Conservation (phyloP, 2,888 invertebrate genomes). For the Metalampra italica region DNA sequence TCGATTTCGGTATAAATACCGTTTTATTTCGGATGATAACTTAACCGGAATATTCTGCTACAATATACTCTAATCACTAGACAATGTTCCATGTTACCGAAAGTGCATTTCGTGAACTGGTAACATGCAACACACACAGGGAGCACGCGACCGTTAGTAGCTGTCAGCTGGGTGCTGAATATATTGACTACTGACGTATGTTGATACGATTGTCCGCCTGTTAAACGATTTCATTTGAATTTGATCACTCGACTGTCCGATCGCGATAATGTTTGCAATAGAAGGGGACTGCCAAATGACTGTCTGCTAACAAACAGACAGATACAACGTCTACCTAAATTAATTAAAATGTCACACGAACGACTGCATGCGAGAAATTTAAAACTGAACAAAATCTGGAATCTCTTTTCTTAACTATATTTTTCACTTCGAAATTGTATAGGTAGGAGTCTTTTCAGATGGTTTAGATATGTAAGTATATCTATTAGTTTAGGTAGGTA, state of each 20-base stretch:
- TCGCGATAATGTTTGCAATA: constrained; percentile 60
- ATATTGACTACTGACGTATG: constrained; percentile 65
- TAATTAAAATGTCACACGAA: constrained; percentile 9
- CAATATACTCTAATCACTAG: too few relatives aligned
- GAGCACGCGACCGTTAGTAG: constrained; percentile 32
- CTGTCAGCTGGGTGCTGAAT: constrained; percentile 41
- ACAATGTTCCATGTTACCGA: too few relatives aligned
- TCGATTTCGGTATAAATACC: too few relatives aligned
- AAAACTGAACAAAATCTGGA: background rate
- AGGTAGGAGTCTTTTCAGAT: too few relatives aligned
- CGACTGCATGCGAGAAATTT: background rate
- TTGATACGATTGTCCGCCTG: constrained; percentile 70
- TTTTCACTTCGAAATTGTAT: too few relatives aligned
- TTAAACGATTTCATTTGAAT: constrained; percentile 73
- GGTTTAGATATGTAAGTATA: too few relatives aligned
- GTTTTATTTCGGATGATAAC: too few relatives aligned
- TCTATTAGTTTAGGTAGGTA: too few relatives aligned
- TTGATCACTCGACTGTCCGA: constrained; percentile 71
- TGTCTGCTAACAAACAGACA: constrained; percentile 1
- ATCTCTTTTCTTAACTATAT: too few relatives aligned
- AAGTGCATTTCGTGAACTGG: too few relatives aligned
- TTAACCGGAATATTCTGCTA: too few relatives aligned
- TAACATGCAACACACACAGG: background rate
- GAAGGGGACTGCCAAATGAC: constrained; percentile 27
- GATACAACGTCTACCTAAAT: constrained; percentile 3